phyloP scores from a whole-genome alignment of 2,113 vertebrate species.

The Ailurus styani region DNA sequence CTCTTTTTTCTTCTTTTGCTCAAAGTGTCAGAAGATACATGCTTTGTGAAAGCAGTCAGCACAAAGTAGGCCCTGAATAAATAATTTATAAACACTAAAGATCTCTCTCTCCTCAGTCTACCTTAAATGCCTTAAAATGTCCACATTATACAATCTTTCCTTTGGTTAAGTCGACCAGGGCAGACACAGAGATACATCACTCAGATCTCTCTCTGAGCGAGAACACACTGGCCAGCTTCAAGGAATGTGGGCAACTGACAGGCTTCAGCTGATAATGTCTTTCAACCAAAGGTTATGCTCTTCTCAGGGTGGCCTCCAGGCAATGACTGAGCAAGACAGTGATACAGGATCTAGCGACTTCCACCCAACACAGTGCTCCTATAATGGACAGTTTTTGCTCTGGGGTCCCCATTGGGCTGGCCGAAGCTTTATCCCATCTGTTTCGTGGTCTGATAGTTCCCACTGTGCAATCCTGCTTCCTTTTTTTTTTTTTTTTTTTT shows the following conservation, averaged over 20 bases:
- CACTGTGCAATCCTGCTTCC: not conserved
- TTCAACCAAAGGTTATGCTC: not conserved
- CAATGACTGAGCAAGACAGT: not conserved
- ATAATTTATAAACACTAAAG: not conserved
- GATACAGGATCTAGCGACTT: not conserved
- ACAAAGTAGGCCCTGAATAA: not conserved
- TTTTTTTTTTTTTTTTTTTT: not conserved
- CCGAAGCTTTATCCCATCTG: not conserved
- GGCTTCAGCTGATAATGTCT: not conserved
- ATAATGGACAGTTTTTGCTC: not conserved
- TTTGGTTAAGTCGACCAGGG: not conserved
- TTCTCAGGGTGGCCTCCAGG: not conserved
- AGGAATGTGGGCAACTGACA: not conserved
- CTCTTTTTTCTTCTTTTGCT: not conserved
- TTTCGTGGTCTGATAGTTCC: not conserved
- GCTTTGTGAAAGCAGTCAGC: not conserved
- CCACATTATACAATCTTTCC: not conserved
- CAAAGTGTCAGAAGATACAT: not conserved
- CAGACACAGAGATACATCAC: not conserved
- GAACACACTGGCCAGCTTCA: not conserved
- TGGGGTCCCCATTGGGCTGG: not conserved
- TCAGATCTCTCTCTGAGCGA: not conserved
- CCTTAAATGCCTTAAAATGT: not conserved
- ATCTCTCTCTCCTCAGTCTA: not conserved
- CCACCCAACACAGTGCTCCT: not conserved